phyloP scores from a whole-genome alignment of 2,113 vertebrate genomes.

The Octodon degus region DNA sequence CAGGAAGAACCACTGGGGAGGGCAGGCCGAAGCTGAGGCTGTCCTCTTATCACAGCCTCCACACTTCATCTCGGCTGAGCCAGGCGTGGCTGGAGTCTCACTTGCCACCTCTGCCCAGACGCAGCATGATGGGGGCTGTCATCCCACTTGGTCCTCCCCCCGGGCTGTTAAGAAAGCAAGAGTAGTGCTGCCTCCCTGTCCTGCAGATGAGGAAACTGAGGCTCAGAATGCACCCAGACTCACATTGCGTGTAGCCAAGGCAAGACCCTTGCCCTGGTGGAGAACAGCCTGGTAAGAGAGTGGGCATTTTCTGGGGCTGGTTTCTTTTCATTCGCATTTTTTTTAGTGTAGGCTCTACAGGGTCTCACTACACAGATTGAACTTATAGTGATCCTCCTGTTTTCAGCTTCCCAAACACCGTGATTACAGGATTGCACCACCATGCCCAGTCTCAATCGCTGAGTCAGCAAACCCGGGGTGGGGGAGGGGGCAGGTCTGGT shows the following conservation, averaged over 20 bases:
- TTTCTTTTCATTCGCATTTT: no score
- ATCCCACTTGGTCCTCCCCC: not conserved
- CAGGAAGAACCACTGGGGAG: no score
- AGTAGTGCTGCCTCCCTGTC: not conserved
- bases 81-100: fast-evolving
- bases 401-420: no score
- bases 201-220: not conserved
- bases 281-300: not conserved
- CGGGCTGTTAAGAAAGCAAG: no score
- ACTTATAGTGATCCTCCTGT: no score
- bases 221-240: not conserved
- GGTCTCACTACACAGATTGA: no score
- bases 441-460: no score
- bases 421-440: no score
- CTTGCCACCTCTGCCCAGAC: not conserved
- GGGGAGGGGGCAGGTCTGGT: no score
- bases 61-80: fast-evolving
- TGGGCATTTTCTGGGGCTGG: not conserved
- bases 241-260: fast-evolving
- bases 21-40: no score
- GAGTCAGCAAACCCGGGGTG: no score
- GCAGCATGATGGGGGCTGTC: fast-evolving
- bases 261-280: not conserved
- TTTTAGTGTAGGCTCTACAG: no score
- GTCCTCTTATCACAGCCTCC: fast-evolving